Conservation (phyloP, 2,888 invertebrate genomes). For the Nephrotoma flavescens region DNA sequence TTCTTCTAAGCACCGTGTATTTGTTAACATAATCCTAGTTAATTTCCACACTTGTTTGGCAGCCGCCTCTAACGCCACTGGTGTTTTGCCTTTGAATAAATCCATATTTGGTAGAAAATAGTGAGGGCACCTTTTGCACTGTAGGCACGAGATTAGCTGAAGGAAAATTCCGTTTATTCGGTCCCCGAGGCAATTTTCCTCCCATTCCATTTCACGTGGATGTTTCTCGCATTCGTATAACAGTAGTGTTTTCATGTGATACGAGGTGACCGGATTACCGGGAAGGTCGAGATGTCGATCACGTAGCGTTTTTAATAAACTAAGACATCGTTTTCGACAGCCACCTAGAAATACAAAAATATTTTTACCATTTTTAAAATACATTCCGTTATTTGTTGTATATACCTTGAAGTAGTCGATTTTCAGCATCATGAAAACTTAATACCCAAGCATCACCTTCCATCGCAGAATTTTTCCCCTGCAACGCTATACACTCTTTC, state of each 20-base stretch:
- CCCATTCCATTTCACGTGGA: slow-evolving; percentile 88
- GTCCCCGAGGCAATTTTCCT: slow-evolving; percentile 81
- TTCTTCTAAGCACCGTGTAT: slow-evolving; percentile 80
- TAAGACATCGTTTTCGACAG: slow-evolving; percentile 73
- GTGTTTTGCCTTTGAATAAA: slow-evolving; percentile 84
- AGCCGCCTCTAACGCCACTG: slow-evolving; percentile 79
- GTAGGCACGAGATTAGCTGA: slow-evolving; percentile 87
- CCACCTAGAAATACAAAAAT: slow-evolving; percentile 34
- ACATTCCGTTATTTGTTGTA: background rate
- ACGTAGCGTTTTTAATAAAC: slow-evolving; percentile 77
- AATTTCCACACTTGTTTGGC: slow-evolving; percentile 90
- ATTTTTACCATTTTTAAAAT: background rate
- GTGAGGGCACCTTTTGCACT: slow-evolving; percentile 89
- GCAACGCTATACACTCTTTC: slow-evolving; percentile 71
- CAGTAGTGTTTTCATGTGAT: slow-evolving; percentile 80
- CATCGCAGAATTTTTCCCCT: slow-evolving; percentile 79
- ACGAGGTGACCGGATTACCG: slow-evolving; percentile 80
- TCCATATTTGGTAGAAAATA: slow-evolving; percentile 91
- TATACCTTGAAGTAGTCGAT: slow-evolving; percentile 63
- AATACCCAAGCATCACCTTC: slow-evolving; percentile 95
- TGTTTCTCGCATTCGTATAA: slow-evolving; percentile 96
- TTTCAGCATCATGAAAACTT: slow-evolving; percentile 83
- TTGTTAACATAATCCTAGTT: slow-evolving; percentile 81
- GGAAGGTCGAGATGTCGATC: slow-evolving; percentile 82
- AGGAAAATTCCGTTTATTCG: slow-evolving; percentile 87